phyloP scores from a whole-genome alignment of 1,140 invertebrate genomes.

The Mercenaria mercenaria region DNA sequence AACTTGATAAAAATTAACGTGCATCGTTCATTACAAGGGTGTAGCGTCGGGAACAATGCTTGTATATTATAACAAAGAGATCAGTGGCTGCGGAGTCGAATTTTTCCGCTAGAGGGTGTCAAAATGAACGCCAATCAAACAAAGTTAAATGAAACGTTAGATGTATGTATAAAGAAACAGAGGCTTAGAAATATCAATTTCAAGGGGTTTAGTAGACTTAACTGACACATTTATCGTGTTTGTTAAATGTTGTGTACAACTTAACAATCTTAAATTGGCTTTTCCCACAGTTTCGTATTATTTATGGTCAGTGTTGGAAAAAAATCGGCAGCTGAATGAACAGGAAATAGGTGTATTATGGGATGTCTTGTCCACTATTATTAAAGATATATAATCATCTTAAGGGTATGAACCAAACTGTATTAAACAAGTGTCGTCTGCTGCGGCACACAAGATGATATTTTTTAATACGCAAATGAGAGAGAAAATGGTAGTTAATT shows the following conservation, averaged over 20 bases:
- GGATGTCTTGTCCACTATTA: conserved; percentile 1
- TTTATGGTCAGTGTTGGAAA: conserved; percentile 50
- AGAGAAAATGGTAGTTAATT: no score
- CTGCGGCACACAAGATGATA: no score
- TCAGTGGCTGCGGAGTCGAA: conserved; percentile 38
- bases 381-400: conserved; percentile 31
- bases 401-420: background rate
- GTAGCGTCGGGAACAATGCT: conserved; percentile 28
- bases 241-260: conserved; percentile 61
- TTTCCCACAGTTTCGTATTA: conserved; percentile 65
- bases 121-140: conserved; percentile 58
- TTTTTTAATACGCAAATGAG: no score
- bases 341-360: conserved; percentile 66
- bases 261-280: conserved; percentile 61
- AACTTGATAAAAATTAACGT: conserved; percentile 29
- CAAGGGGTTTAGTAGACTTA: conserved; percentile 63
- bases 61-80: conserved; percentile 57
- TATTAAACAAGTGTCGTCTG: no score
- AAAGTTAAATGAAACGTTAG: conserved; percentile 53
- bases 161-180: conserved; percentile 64
- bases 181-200: conserved; percentile 50
- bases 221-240: conserved; percentile 58
- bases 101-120: conserved; percentile 50
- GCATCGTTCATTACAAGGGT: conserved; percentile 29
- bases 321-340: conserved; percentile 36